These are phyloP conservation scores for Noctua janthe DNA, from an alignment of 2,888 invertebrate genomes.

Conservation along the genomic window DNA sequence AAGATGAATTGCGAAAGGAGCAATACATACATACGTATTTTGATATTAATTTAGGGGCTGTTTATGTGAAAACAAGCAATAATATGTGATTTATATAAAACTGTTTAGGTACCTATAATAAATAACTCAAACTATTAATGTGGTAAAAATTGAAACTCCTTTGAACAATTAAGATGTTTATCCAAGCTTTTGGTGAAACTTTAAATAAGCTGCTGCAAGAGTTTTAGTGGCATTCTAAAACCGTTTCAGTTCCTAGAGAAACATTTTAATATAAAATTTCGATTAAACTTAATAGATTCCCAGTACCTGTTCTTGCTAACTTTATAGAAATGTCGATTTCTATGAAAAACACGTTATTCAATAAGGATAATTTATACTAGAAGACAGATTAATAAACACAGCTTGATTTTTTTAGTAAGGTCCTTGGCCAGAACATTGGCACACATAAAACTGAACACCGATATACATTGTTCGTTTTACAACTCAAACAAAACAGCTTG, in stretches of 20 bases:
- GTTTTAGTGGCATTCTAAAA: background rate
- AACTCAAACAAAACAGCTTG: slow-evolving; percentile 24
- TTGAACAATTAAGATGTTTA: background rate
- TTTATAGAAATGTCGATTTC: background rate
- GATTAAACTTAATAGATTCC: too few species aligned
- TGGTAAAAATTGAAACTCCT: background rate
- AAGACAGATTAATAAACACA: background rate
- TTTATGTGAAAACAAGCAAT: background rate
- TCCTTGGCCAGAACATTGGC: background rate
- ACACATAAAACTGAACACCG: background rate
- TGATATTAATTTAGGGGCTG: background rate
- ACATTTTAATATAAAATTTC: background rate
- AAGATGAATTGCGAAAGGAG: background rate
- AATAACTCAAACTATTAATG: background rate
- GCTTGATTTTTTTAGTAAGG: background rate
- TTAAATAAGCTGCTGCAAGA: background rate
- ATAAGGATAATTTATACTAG: background rate
- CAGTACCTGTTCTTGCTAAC: background rate
- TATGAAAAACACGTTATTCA: background rate
- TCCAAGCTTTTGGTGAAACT: background rate
- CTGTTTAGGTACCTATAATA: background rate
- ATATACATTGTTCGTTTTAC: slow-evolving; percentile 7
- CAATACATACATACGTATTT: background rate
- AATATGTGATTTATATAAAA: background rate
- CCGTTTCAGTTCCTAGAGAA: background rate